Base-by-base conservation (phyloP, 2,797 vertebrate species). In the Chelon auratus region DNA sequence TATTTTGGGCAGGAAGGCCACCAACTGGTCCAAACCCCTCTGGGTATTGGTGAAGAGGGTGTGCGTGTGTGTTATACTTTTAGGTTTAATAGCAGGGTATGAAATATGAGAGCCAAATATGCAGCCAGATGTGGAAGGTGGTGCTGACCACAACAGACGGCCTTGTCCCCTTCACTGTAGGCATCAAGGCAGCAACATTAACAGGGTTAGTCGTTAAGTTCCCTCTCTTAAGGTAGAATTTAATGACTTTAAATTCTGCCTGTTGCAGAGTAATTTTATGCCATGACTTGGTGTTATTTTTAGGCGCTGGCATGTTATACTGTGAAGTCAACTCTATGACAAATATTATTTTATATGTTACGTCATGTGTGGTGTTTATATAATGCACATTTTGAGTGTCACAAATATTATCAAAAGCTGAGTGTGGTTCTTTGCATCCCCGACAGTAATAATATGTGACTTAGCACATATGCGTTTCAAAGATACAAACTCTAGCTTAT, bases 61-160 rank as follows among this genome's bases (percentile, higher is more conserved):
- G 77, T 73, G 81, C 61, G 83, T 78, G 79, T 15, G 75, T 22
- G 22, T 22, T 22, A 73, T 91, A 92, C 90, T 84, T 92, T 91
- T 91, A 88, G 84, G 63, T 77, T 75, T 93, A 93, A 93, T 93
- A 79, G 68, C 10, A 9, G 72, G 80, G 78, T 90, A 45, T 87
- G 90, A 90, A 89, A 85, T 91, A 83, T 84, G 72, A 87, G 51
- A 54, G 57, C 1, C 81, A 67, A 83, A 80, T 33, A 47, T 59
- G 37, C 56, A 51, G 17, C 81, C 87, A 88, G 82, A 88, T 88
- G 88, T 83, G 78, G 58, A 78, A 75, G 64, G 72, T 84, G 68
- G 75, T 64, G 59, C 52, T 59, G 36, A 68, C 71, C 78, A 72
- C 67, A 72, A 55, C 60, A 24, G 20, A 58, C 58, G 36, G 33